phyloP scores from a whole-genome alignment of 2,888 invertebrate genomes.

The Ophioninae sp. region DNA sequence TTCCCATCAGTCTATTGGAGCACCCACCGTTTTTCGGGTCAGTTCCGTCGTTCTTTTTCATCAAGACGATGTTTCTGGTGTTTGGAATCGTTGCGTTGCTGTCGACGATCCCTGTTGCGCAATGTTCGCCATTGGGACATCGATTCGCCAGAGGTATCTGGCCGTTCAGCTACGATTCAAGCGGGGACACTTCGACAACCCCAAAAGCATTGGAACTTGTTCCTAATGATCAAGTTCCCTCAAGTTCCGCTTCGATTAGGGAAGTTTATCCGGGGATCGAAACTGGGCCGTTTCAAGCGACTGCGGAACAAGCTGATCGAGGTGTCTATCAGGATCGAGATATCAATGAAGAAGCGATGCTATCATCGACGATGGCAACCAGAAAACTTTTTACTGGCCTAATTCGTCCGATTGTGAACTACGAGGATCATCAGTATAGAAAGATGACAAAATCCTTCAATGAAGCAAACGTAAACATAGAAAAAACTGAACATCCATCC shows the following conservation, averaged over 20 bases:
- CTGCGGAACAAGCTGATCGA: background rate
- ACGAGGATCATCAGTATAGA: background rate
- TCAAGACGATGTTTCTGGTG: constrained; percentile 33
- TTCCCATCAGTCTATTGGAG: constrained; percentile 24
- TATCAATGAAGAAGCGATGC: background rate
- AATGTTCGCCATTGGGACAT: background rate
- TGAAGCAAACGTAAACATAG: background rate
- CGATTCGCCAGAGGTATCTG: constrained; percentile 29
- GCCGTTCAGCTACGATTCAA: constrained; percentile 23
- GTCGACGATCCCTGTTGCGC: background rate
- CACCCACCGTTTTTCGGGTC: background rate
- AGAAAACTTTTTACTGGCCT: background rate
- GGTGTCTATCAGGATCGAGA: background rate
- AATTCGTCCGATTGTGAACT: background rate
- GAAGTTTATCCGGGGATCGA: constrained; percentile 66
- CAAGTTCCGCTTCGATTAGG: constrained; percentile 57
- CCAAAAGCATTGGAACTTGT: background rate
- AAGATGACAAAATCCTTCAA: background rate
- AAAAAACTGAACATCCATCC: background rate
- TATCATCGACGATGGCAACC: background rate
- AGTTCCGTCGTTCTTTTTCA: constrained; percentile 8
- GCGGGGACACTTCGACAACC: background rate
- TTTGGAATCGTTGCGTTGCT: background rate
- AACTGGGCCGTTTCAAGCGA: constrained; percentile 54
- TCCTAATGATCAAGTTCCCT: background rate